These are phyloP conservation scores for Ammospiza nelsoni DNA, from an alignment of 2,113 vertebrate species.

Conservation along the genomic window DNA sequence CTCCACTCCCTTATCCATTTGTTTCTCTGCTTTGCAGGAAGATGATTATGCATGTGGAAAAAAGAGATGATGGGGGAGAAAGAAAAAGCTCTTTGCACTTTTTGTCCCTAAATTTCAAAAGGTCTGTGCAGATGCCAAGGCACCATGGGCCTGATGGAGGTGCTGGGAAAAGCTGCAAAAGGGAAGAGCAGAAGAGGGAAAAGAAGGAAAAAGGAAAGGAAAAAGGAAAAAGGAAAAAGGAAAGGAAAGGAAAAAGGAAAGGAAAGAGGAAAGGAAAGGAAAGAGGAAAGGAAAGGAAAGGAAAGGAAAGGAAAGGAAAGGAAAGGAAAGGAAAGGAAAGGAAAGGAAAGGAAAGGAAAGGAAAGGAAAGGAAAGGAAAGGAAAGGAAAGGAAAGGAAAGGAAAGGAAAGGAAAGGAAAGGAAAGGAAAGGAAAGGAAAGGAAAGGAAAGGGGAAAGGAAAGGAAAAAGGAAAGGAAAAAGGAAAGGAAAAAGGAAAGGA, in stretches of 20 bases:
- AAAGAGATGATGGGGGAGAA: neutral
- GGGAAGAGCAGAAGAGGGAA: neutral
- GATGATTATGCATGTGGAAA: neutral
- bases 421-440: too few species aligned
- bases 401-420: too few species aligned
- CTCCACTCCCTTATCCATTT: neutral
- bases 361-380: too few species aligned
- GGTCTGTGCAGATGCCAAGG: neutral
- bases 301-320: neutral
- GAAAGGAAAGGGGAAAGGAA: too few species aligned
- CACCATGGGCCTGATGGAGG: neutral
- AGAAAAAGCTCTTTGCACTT: neutral
- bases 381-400: too few species aligned
- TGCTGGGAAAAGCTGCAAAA: neutral
- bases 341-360: too few species aligned
- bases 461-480: neutral
- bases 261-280: neutral
- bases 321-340: neutral
- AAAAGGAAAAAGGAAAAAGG: too few species aligned
- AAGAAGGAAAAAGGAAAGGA: neutral
- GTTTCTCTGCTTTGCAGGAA: constrained; percentile 11
- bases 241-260: neutral
- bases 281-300: neutral
- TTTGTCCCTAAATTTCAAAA: neutral
- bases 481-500: neutral